Evolutionary conservation across 2,888 invertebrate species (phyloP).

Genomic region (Sabatieria punctata): DNA sequence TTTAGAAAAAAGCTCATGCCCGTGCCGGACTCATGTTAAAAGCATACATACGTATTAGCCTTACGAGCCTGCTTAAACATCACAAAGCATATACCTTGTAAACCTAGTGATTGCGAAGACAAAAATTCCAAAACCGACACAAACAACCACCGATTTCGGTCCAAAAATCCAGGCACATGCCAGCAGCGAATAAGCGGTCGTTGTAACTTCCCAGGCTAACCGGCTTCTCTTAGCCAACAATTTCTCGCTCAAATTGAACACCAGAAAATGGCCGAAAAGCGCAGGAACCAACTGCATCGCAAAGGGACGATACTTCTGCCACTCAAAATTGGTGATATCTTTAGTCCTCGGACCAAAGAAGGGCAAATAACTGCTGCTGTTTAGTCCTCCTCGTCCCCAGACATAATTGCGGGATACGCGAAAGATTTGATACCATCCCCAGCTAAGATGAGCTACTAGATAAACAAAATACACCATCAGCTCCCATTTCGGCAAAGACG

Average conservation of each 20-base stretch:
- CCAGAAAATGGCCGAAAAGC: constrained; percentile 7
- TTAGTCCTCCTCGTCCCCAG: too few relatives aligned
- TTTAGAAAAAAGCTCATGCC: too few relatives aligned
- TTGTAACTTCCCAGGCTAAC: not conserved
- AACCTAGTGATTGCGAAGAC: not conserved
- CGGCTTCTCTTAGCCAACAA: not conserved
- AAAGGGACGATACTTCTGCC: constrained; percentile 11
- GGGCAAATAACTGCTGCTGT: too few relatives aligned
- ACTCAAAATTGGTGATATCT: constrained; percentile 15
- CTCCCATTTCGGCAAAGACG: constrained; percentile 5
- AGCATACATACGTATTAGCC: too few relatives aligned
- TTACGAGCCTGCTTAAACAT: too few relatives aligned
- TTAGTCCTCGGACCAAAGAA: too few relatives aligned
- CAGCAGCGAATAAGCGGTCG: not conserved
- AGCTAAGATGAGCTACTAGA: not conserved
- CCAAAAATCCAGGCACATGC: not conserved
- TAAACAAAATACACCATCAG: constrained; percentile 1
- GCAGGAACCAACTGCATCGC: constrained; percentile 9
- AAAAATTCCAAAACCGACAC: not conserved
- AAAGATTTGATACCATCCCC: not conserved
- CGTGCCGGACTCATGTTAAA: too few relatives aligned
- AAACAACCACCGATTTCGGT: not conserved
- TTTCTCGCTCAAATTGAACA: not conserved
- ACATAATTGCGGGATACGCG: constrained; percentile 3
- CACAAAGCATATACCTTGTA: too few relatives aligned